Base-by-base conservation (phyloP, 2,888 invertebrate species). In the Diplolepis rosae region DNA sequence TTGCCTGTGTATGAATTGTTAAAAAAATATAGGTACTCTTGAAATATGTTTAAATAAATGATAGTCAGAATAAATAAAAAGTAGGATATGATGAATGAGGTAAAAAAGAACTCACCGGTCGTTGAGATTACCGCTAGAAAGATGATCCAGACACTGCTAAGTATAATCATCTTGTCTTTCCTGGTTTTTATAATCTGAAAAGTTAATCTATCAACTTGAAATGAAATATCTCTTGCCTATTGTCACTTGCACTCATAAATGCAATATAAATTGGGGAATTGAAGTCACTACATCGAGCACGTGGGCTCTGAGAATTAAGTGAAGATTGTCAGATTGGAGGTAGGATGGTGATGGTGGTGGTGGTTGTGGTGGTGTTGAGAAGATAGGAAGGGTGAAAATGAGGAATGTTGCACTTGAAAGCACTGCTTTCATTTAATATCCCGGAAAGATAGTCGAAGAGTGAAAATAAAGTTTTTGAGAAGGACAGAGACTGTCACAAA, bases 51-150 rank as follows among this genome's bases (percentile, higher is more conserved):
- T n/a, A n/a, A n/a, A n/a, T n/a, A n/a, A n/a, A n/a, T n/a, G n/a
- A n/a, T n/a, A n/a, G n/a, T n/a, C n/a, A n/a, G n/a, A n/a, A n/a
- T n/a, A n/a, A n/a, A n/a, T n/a, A n/a, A n/a, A n/a, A 15, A 7
- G 45, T n/a, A 45, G 15, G 11, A 39, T 45, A 15, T 45, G 15
- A 45, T 45, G 18, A 45, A 45, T 45, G 54, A 18, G 15, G 1
- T 11, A 54, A 9, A 61, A 39, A 13, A 11, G 48, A 42, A 87
- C 87, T 86, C 77, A 87, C 87, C 87, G 68, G 83, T 83, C 80
- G 79, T 82, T 51, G 82, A 82, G 50, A 79, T 70, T 74, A 85
- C 72, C 72, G 83, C 83, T 79, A 86, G 77, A n/a, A n/a, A n/a
- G 24, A 84, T 78, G 76, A 85, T 76, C 72, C 85, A 61, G 32